Evolutionary conservation across 2,797 vertebrate species (phyloP), one percentile per base, ranked within the genome.

Genomic region (Acanthis flammea): DNA sequence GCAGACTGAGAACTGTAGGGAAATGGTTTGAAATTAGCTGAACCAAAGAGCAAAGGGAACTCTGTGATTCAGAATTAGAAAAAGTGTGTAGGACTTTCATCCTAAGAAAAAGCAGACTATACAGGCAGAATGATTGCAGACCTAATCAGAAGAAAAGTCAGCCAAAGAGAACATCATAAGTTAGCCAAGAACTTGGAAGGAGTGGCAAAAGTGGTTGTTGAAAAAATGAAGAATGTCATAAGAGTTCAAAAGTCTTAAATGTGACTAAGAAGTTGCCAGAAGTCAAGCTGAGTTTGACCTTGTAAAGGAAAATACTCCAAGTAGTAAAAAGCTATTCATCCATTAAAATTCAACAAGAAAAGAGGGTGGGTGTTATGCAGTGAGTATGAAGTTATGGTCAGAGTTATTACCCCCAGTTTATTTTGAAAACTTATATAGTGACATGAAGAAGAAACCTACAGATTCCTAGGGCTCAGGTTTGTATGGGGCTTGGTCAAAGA

Each of bases 281-380:
- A 93, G 55, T 92, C 91, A 87, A 91, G 60, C 94, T 79, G 84
- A 87, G 71, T 87, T 93, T 92, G 88, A 93, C 77, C 71, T 91
- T 87, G 30, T 48, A 76, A 79, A 92, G 63, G 60, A 79, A 93
- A 91, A 76, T 53, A 91, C 42, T 79, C 63, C 27, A 62, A 70
- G 28, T 30, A 70, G 13, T 87, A 45, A 78, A 86, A 94, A 82
- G 31, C 51, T 81, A 21, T 91, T 89, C 21, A 90, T 73, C 55
- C 30, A 33, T 66, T 70, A 73, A 87, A 92, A 60, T 79, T 9
- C 25, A 70, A 17, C 9, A 78, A 68, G 54, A 78, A 77, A 51
- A 44, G 44, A 72, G 65, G 35, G 1, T 74, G 47, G 25, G 18
- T 1, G 3, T 84, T 77, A 7, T 0, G 5, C 45, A 62, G 37